A percentile compares a stretch with the other conserved stretches of the same genome.
Conservation (phyloP, 2,113 vertebrate species). For the Pangasianodon gigas region DNA sequence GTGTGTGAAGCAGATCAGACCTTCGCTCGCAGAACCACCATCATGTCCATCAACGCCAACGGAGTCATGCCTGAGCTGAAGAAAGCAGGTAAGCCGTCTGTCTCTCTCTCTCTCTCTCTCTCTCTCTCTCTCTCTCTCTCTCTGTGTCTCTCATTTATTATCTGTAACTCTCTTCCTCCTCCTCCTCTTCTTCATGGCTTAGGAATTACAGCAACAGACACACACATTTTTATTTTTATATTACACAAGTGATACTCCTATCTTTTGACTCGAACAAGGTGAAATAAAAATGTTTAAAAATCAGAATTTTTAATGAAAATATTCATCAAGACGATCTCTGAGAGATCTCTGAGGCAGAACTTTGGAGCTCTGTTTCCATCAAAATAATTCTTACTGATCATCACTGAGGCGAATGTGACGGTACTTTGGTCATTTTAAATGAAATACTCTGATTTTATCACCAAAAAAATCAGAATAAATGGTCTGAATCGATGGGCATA, state of each 20-base stretch:
- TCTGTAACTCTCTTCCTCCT: neutral
- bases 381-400: neutral
- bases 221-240: neutral
- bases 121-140: neutral
- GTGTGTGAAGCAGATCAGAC: conserved; percentile 12
- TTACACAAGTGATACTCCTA: neutral
- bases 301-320: no score
- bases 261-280: neutral
- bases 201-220: neutral
- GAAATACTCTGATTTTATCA: no score
- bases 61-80: conserved; percentile 65
- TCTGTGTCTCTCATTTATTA: neutral
- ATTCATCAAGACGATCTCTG: no score
- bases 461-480: no score
- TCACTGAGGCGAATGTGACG: neutral
- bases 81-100: conserved; percentile 68
- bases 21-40: neutral
- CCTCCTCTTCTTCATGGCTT: neutral
- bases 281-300: neutral
- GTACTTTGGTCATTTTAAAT: no score
- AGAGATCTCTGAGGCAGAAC: no score
- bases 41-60: conserved; percentile 50
- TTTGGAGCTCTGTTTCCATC: no score
- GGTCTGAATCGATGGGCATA: no score
- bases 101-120: neutral